phyloP scores from a whole-genome alignment of 1,140 invertebrate genomes.

The Vanessa atalanta region DNA sequence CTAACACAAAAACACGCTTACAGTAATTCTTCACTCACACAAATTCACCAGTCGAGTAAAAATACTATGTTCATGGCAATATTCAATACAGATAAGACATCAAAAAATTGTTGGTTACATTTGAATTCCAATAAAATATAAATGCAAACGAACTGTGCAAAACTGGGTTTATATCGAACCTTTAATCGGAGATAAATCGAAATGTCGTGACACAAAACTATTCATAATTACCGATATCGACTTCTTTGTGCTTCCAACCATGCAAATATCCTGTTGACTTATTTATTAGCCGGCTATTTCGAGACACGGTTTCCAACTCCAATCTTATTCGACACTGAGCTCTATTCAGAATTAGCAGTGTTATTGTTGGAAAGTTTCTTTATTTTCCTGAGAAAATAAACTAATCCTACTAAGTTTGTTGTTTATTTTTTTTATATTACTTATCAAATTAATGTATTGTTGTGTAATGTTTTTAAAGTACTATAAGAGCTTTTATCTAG shows the following conservation, averaged over 20 bases:
- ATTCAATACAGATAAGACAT: not conserved
- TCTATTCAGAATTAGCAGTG: slow-evolving; percentile 6
- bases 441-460: not conserved
- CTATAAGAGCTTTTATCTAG: too few species aligned
- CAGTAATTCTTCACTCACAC: too few species aligned
- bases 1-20: too few species aligned
- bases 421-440: not conserved
- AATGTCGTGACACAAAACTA: slow-evolving; percentile 22
- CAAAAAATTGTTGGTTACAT: not conserved
- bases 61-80: not conserved
- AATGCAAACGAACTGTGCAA: not conserved
- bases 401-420: not conserved
- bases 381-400: not conserved
- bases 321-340: not conserved
- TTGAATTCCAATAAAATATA: not conserved
- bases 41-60: not conserved
- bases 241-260: slow-evolving; percentile 27
- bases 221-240: slow-evolving; percentile 32
- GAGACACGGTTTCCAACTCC: slow-evolving; percentile 1
- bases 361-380: not conserved
- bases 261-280: slow-evolving; percentile 33
- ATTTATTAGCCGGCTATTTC: slow-evolving; percentile 32
- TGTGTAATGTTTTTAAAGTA: too few species aligned
- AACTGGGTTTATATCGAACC: slow-evolving; percentile 1
- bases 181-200: slow-evolving; percentile 28